Evolutionary conservation across 2,113 vertebrate genomes (phyloP).

Genomic region (Otocyon megalotis): DNA sequence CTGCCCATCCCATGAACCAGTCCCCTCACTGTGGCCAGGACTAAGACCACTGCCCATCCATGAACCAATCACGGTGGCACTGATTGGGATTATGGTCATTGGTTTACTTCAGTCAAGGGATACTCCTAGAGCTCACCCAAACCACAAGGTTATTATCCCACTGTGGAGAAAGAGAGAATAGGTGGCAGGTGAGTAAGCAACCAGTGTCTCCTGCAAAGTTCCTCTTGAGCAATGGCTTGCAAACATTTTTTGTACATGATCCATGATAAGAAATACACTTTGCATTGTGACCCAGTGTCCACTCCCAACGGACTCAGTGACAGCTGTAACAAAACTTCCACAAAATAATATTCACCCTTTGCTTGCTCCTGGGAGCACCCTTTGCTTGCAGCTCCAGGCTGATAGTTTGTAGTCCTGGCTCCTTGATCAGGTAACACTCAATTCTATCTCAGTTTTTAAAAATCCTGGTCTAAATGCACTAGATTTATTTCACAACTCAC

Average conservation of each 20-base stretch:
- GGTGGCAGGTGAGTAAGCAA: not conserved
- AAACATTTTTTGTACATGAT: not conserved
- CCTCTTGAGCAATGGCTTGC: not conserved
- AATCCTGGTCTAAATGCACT: not conserved
- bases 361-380: not conserved
- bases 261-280: constrained; percentile 6
- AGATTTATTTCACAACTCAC: not conserved
- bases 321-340: not conserved
- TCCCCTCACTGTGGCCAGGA: not conserved
- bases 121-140: not conserved
- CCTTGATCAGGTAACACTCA: not conserved
- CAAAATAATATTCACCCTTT: not conserved
- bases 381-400: not conserved
- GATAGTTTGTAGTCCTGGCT: constrained; percentile 1
- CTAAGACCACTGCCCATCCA: not conserved
- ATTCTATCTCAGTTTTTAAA: not conserved
- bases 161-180: not conserved
- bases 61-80: not conserved
- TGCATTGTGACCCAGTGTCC: not conserved
- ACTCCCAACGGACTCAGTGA: not conserved
- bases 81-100: not conserved
- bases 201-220: not conserved
- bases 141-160: not conserved
- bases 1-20: not conserved
- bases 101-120: not conserved